These are phyloP conservation scores for Paraplagusia blochii DNA, from an alignment of 2,113 vertebrate species.

Conservation along the genomic window DNA sequence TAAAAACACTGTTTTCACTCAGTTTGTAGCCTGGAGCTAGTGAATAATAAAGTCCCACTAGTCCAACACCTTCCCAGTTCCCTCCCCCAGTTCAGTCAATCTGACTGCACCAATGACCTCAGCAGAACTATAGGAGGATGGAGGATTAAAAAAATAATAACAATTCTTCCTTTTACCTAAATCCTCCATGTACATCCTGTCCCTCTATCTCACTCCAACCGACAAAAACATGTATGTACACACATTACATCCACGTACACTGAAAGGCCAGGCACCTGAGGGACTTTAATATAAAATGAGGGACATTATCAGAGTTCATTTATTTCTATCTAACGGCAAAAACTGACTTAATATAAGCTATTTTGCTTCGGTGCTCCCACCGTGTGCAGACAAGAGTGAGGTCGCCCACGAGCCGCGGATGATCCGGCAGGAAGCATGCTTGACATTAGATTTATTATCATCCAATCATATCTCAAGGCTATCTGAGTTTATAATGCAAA, in stretches of 20 bases:
- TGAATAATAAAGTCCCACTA: slow-evolving; percentile 40
- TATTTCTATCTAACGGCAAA: slow-evolving; percentile 59
- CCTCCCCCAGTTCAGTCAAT: slow-evolving; percentile 4
- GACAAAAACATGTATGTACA: slow-evolving; percentile 2
- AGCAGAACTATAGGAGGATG: slow-evolving; percentile 29
- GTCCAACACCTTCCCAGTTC: slow-evolving; percentile 15
- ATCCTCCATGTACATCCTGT: slow-evolving; percentile 5
- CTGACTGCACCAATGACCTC: slow-evolving; percentile 60
- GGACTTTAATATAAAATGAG: slow-evolving; percentile 45
- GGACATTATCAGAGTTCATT: slow-evolving; percentile 62
- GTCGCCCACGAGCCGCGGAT: slow-evolving; percentile 19
- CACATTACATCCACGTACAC: slow-evolving; percentile 35
- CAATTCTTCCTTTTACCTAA: slow-evolving; percentile 17
- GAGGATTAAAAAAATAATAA: slow-evolving; percentile 40
- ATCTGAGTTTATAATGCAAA: slow-evolving; percentile 39
- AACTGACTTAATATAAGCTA: slow-evolving; percentile 48
- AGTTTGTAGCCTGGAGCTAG: slow-evolving; percentile 47
- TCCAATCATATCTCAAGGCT: slow-evolving; percentile 59
- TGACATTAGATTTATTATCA: slow-evolving; percentile 59
- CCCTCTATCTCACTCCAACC: neutral
- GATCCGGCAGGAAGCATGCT: slow-evolving; percentile 46
- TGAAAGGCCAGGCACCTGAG: slow-evolving; percentile 46
- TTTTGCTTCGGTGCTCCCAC: slow-evolving; percentile 42
- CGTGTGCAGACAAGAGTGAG: slow-evolving; percentile 42
- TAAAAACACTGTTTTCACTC: slow-evolving; percentile 61